Conservation (phyloP, 2,888 invertebrate species). For the Hyalella azteca region DNA sequence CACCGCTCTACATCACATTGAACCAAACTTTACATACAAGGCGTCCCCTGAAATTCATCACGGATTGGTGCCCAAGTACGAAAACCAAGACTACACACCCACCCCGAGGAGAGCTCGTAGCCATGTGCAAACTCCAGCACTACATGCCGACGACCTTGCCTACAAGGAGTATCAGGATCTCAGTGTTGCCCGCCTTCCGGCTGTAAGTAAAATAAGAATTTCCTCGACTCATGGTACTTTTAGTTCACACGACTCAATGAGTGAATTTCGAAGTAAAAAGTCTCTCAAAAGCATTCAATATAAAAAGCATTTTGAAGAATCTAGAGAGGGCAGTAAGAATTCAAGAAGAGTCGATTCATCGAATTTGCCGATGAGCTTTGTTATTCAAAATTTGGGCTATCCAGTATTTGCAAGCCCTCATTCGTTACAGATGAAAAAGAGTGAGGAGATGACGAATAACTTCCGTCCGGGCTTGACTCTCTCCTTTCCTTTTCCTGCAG, state of each 20-base stretch:
- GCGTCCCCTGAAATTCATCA: neutral
- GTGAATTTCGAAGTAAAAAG: neutral
- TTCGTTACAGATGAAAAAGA: neutral
- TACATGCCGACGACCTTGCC: neutral
- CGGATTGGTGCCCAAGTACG: neutral
- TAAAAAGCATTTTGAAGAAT: neutral
- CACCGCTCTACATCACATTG: neutral
- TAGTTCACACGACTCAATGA: neutral
- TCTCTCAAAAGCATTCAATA: neutral
- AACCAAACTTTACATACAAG: neutral
- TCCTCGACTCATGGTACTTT: neutral
- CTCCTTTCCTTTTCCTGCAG: constrained; percentile 4
- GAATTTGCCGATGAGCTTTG: neutral
- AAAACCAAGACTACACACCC: neutral
- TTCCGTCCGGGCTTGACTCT: neutral
- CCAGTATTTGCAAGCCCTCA: neutral
- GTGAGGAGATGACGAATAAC: neutral
- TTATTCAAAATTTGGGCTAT: constrained; percentile 25
- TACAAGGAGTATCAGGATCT: neutral
- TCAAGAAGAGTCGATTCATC: neutral
- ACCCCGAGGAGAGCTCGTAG: neutral
- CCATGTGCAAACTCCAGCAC: neutral
- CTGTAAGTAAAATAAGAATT: constrained; percentile 7
- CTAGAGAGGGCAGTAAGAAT: neutral
- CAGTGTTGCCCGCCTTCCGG: neutral